These are phyloP conservation scores for Xyrauchen texanus DNA, from an alignment of 2,113 vertebrate species.

Conservation along the genomic window DNA sequence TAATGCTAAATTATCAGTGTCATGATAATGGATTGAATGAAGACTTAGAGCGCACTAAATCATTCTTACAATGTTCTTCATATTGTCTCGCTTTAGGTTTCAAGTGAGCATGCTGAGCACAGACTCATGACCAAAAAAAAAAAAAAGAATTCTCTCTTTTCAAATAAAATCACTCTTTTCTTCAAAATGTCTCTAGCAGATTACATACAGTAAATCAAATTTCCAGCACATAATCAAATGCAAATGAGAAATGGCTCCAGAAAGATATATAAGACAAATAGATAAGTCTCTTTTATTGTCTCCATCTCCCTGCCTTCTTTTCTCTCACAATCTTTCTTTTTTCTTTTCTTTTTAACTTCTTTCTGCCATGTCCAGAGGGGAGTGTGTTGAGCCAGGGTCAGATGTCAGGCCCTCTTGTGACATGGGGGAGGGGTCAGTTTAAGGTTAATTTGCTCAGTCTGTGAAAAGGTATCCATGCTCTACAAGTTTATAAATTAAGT, in stretches of 20 bases:
- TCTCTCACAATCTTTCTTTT: not conserved
- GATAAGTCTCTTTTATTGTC: conserved; percentile 2
- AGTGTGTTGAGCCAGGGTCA: conserved; percentile 13
- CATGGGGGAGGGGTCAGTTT: not conserved
- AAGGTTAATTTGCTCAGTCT: not conserved
- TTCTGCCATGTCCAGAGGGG: too few relatives aligned
- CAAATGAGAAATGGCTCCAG: not conserved
- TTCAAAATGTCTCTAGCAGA: conserved; percentile 2
- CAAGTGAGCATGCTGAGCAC: not conserved
- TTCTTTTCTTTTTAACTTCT: not conserved
- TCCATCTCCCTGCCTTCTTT: not conserved
- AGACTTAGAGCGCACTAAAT: too few relatives aligned
- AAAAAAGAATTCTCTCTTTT: not conserved
- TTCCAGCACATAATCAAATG: conserved; percentile 1
- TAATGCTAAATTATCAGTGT: too few relatives aligned
- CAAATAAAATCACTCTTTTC: conserved; percentile 19
- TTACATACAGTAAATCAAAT: not conserved
- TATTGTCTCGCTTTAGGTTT: too few relatives aligned
- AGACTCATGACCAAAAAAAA: not conserved
- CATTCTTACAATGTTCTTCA: too few relatives aligned
- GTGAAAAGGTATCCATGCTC: not conserved
- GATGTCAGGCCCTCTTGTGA: conserved; percentile 11
- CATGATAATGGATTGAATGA: too few relatives aligned
- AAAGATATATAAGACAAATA: not conserved
- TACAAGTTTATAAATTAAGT: conserved; percentile 5